Evolutionary conservation across 37 sponge, comb jelly and placozoan species (phyloP).

Genomic region (Aphrocallistes beatrix): DNA sequence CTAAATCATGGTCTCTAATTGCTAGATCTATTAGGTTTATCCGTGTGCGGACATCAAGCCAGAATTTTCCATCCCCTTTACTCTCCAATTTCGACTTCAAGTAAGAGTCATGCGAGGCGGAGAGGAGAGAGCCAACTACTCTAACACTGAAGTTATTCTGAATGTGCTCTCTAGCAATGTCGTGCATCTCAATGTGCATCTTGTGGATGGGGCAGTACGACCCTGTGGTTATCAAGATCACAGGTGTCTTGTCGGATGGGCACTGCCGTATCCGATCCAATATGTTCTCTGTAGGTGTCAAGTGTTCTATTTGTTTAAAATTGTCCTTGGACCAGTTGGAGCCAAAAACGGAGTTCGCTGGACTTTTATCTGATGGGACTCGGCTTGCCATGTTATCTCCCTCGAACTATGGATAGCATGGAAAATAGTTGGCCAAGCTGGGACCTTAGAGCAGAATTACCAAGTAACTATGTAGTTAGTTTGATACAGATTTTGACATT

Average conservation of each 20-base stretch:
- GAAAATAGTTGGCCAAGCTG: too few species aligned
- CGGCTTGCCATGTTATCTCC: neutral
- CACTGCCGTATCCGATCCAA: neutral
- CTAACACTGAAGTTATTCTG: neutral
- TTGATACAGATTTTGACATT: too few species aligned
- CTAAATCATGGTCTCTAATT: neutral
- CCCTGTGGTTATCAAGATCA: neutral
- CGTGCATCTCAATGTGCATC: slow-evolving; percentile 13
- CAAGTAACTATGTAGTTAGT: too few species aligned
- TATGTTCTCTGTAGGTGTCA: neutral
- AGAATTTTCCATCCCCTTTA: neutral
- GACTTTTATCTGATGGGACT: neutral
- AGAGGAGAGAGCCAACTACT: neutral
- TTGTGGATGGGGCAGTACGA: neutral
- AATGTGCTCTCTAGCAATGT: neutral
- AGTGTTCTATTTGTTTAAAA: neutral
- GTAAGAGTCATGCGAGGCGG: neutral
- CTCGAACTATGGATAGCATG: too few species aligned
- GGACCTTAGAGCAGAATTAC: too few species aligned
- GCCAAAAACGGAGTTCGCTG: neutral
- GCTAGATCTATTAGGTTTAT: neutral
- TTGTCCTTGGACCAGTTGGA: slow-evolving; percentile 2
- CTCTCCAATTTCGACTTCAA: neutral
- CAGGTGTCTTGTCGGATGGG: neutral
- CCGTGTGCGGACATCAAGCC: neutral